phyloP scores from a whole-genome alignment of 2,888 invertebrate genomes.

The Caradrina kadenii region DNA sequence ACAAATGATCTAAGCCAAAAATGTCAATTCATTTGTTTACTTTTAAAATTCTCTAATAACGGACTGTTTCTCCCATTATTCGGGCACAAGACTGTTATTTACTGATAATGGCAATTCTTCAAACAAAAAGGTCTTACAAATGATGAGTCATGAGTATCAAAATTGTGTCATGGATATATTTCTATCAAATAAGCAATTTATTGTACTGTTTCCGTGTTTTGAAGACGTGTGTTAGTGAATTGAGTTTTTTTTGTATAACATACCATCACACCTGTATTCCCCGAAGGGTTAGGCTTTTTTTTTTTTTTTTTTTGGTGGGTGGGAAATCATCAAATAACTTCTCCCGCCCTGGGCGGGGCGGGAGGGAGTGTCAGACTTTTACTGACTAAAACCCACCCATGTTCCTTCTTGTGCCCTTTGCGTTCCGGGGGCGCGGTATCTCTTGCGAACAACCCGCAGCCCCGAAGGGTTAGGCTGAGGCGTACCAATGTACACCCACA shows the following conservation, averaged over 20 bases:
- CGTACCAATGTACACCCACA: too few relatives aligned
- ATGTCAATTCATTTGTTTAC: constrained; percentile 29
- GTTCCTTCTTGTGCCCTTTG: too few relatives aligned
- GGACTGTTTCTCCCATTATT: constrained; percentile 39
- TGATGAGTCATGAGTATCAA: constrained; percentile 37
- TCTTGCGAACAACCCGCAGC: too few relatives aligned
- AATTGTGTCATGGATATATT: constrained; percentile 43
- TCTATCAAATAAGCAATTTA: constrained; percentile 46
- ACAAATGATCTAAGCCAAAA: constrained; percentile 23
- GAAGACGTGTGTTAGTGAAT: constrained; percentile 14
- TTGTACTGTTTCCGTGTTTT: constrained; percentile 46
- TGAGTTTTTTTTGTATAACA: not conserved
- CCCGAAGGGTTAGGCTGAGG: too few relatives aligned
- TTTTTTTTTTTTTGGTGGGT: too few relatives aligned
- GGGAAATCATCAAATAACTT: too few relatives aligned
- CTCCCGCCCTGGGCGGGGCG: too few relatives aligned
- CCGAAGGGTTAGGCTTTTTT: too few relatives aligned
- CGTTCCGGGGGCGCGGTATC: too few relatives aligned
- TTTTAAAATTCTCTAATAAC: constrained; percentile 15
- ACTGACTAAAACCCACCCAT: too few relatives aligned
- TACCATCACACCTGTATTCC: not conserved
- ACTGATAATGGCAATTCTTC: constrained; percentile 39
- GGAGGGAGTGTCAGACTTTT: too few relatives aligned
- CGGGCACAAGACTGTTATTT: constrained; percentile 12
- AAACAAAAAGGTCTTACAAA: constrained; percentile 40